phyloP scores from a whole-genome alignment of 1,140 invertebrate species.

The Aradophagus sp. region DNA sequence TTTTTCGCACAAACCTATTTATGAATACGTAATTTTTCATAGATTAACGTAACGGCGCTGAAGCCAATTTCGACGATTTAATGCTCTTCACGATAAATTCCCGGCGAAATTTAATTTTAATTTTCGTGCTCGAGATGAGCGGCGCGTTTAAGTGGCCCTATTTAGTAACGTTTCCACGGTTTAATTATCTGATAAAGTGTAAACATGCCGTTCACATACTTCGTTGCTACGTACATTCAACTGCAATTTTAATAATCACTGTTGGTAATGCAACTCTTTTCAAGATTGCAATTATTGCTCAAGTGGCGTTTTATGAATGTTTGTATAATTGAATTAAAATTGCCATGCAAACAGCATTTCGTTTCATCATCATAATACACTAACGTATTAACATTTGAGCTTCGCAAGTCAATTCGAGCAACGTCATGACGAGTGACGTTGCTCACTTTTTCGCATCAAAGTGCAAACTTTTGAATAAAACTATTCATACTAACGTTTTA shows the following conservation, averaged over 20 bases:
- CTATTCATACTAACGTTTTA: too few species aligned
- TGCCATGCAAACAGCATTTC: constrained; percentile 12
- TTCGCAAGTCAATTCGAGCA: too few species aligned
- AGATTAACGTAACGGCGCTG: constrained; percentile 31
- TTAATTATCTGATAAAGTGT: constrained; percentile 60
- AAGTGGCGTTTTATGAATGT: constrained; percentile 16
- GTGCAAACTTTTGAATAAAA: too few species aligned
- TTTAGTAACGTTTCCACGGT: constrained; percentile 44
- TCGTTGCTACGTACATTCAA: constrained; percentile 29
- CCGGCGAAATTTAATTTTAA: constrained; percentile 47
- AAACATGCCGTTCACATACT: constrained; percentile 46
- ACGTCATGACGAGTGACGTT: too few species aligned
- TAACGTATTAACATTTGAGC: constrained; percentile 6
- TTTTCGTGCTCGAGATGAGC: constrained; percentile 28
- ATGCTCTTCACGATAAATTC: constrained; percentile 32
- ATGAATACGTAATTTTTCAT: constrained; percentile 39
- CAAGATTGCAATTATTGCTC: constrained; percentile 11
- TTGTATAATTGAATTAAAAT: constrained; percentile 31
- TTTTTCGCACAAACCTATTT: constrained; percentile 12
- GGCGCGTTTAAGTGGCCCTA: constrained; percentile 39
- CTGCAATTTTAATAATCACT: constrained; percentile 50
- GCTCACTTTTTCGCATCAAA: too few species aligned
- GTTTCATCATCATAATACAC: constrained; percentile 13
- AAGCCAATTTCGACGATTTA: constrained; percentile 46
- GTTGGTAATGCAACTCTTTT: constrained; percentile 16